A percentile compares a stretch with the other conserved stretches of the same genome.
These are phyloP conservation scores for Rhopalosiphum maidis DNA, from an alignment of 1,140 invertebrate genomes.

Conservation along the genomic window DNA sequence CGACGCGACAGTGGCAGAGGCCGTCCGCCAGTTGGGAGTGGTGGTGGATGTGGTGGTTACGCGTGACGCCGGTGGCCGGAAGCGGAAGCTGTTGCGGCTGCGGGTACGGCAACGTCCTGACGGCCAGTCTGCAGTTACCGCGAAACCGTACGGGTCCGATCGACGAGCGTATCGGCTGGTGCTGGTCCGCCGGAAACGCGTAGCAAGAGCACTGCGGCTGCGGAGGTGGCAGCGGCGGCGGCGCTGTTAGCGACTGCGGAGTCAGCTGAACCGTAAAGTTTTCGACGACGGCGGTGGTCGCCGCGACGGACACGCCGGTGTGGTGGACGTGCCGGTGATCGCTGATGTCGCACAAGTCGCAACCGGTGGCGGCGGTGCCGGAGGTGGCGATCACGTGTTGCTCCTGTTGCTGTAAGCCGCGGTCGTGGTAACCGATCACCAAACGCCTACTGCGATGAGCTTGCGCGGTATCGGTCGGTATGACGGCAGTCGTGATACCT, in stretches of 20 bases:
- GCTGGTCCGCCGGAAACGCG: not conserved
- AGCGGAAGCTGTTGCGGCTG: not conserved
- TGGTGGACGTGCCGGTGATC: not conserved
- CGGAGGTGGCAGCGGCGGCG: not conserved
- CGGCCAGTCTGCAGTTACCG: slow-evolving; percentile 46
- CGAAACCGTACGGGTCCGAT: slow-evolving; percentile 6
- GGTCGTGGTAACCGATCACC: slow-evolving; percentile 36
- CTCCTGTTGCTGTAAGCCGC: not conserved
- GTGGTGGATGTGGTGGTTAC: not conserved
- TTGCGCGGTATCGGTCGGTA: not conserved
- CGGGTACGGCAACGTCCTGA: slow-evolving; percentile 45
- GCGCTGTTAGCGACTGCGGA: not conserved
- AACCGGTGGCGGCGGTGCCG: not conserved
- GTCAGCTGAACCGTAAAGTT: not conserved
- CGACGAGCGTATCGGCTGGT: not conserved
- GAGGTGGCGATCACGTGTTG: not conserved
- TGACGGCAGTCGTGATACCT: not conserved
- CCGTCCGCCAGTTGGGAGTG: not conserved
- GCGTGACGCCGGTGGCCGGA: not conserved
- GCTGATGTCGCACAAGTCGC: not conserved
- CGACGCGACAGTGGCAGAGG: not conserved
- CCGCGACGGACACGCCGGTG: not conserved
- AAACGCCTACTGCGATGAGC: not conserved
- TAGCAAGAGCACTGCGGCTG: slow-evolving; percentile 24
- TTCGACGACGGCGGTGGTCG: not conserved